Conservation (phyloP, 2,113 vertebrate species). For the Pomatorhinus ruficollis region DNA sequence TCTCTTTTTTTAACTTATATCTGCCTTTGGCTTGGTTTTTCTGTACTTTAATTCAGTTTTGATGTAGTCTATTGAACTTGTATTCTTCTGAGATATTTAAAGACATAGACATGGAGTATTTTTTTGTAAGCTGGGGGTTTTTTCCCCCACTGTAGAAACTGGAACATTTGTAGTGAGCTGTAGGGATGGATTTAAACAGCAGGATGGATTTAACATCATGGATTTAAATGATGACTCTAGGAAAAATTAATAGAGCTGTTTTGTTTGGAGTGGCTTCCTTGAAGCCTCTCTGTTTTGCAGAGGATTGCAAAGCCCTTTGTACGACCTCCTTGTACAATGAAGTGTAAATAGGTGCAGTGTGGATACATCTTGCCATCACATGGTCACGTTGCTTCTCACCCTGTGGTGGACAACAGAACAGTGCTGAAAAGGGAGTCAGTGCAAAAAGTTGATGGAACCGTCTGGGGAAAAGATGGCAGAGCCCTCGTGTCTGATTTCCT, state of each 20-base stretch:
- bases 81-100: not conserved
- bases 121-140: not conserved
- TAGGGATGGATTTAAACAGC: not conserved
- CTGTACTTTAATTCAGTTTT: not conserved
- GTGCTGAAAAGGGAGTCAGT: not conserved
- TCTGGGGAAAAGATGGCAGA: not conserved
- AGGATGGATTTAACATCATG: not conserved
- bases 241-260: not conserved
- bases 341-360: not conserved
- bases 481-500: not conserved
- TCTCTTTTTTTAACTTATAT: not conserved
- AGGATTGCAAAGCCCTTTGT: not conserved
- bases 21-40: not conserved
- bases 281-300: not conserved
- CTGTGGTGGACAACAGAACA: not conserved
- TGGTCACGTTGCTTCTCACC: not conserved
- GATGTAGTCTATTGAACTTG: not conserved
- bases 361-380: not conserved
- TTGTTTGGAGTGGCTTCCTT: not conserved
- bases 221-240: not conserved
- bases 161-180: not conserved
- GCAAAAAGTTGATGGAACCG: not conserved
- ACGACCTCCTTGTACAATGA: not conserved
- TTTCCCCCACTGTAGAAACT: accelerated
- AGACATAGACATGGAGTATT: not conserved